Base-by-base conservation (phyloP, 1,140 invertebrate genomes). In the Calephelis virginiensis region DNA sequence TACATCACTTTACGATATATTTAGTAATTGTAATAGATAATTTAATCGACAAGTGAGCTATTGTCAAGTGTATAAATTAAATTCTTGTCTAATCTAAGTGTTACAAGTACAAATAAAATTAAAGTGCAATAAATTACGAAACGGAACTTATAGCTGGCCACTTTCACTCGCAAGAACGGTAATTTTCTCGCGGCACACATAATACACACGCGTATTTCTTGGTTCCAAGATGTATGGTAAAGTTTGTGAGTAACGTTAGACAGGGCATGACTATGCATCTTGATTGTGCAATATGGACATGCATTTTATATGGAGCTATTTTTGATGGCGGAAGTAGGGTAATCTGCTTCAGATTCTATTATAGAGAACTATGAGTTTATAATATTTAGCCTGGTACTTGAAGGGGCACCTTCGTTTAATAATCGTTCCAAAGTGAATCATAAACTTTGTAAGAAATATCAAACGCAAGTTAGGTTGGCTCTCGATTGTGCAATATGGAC, bases 131-230 rank as follows among this genome's bases (percentile, higher is more conserved):
- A 56, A 56, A 56, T 56, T 56, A 56, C 50, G 50, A 56, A 56
- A 56, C 50, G 50, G 50, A 56, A 56, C 50, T 56, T 37, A 74
- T 77, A 81, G 78, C 71, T 72, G 73, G 73, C 73, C 50, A 56
- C 53, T 59, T 59, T 59, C 53, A 59, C 53, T 59, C 65, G 75
- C 70, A 77, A 85, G 80, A 81, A 77, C 79, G 70, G 81, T 76
- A 83, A 83, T 84, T 81, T 87, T 81, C 82, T 81, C 74, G 75
- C 69, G 73, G 74, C 77, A 74, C 74, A 80, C 78, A 81, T 78
- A 76, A 76, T 71, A 63, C 70, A 40, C 68, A 49, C 48, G 13
- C 48, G 70, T 70, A 74, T 78, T 74, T 72, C 66, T 67, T 73
- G 64, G 61, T 66, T 66, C 67, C 75, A 76, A 78, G 79, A 85